A percentile compares a stretch with the other conserved stretches of the same genome.
These are phyloP conservation scores for Lacerta bilineata DNA, from an alignment of 2,797 vertebrate genomes.

Conservation along the genomic window DNA sequence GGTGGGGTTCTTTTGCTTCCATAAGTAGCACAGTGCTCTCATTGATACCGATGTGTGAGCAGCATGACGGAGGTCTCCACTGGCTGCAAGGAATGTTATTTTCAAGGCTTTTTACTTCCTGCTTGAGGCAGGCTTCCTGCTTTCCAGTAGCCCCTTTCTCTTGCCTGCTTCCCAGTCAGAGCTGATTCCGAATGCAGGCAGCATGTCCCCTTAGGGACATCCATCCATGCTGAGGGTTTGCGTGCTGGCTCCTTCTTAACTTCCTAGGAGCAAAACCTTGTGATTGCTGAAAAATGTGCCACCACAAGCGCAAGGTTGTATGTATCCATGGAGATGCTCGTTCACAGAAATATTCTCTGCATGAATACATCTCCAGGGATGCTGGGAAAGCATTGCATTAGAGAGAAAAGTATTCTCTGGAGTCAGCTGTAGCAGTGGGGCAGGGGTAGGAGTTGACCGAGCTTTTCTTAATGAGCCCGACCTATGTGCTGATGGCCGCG, in stretches of 20 bases:
- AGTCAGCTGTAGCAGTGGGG: neutral
- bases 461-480: neutral
- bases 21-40: neutral
- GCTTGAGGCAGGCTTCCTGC: neutral
- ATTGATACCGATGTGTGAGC: constrained; percentile 2
- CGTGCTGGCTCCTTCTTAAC: too few species aligned
- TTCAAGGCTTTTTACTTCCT: neutral
- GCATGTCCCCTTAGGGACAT: neutral
- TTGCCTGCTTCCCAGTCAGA: neutral
- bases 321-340: constrained; percentile 27
- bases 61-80: neutral
- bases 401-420: neutral
- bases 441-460: neutral
- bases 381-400: neutral
- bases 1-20: neutral
- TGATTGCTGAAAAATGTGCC: neutral
- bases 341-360: neutral
- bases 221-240: too few species aligned
- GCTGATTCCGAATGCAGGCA: neutral
- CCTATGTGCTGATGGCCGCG: neutral
- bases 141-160: neutral
- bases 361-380: neutral
- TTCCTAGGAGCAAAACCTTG: neutral
- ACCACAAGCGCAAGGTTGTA: neutral
- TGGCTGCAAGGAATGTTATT: neutral